Conservation (phyloP, 2,797 vertebrate genomes). For the Echiichthys vipera region DNA sequence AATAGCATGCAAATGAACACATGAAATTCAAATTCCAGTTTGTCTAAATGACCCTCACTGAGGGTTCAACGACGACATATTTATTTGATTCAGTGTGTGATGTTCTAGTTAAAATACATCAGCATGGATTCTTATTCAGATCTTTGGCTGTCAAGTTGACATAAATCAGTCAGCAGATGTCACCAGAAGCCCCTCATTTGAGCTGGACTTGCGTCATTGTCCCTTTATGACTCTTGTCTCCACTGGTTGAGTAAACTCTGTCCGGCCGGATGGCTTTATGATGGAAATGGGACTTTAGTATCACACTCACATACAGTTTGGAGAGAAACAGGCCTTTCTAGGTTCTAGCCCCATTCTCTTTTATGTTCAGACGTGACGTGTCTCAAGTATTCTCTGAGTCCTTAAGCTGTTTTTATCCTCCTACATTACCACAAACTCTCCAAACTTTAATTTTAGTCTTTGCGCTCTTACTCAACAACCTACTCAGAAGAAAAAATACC, state of each 20-base stretch:
- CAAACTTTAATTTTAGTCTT: slow-evolving; percentile 2
- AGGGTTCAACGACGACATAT: no score
- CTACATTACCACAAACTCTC: neutral
- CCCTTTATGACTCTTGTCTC: slow-evolving; percentile 43
- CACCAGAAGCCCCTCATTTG: slow-evolving; percentile 57
- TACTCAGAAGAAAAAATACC: slow-evolving; percentile 11
- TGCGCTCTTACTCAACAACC: neutral
- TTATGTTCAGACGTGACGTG: neutral
- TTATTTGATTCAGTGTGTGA: neutral
- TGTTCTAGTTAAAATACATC: neutral
- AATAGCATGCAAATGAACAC: neutral
- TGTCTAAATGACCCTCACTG: neutral
- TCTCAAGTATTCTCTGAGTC: neutral
- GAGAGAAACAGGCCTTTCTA: slow-evolving; percentile 6
- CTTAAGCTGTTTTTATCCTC: neutral
- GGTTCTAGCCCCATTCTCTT: neutral
- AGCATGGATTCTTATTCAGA: neutral
- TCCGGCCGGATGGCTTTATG: slow-evolving; percentile 7
- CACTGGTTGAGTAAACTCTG: slow-evolving; percentile 41
- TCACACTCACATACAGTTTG: neutral
- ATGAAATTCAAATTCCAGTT: neutral
- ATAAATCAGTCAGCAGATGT: slow-evolving; percentile 75
- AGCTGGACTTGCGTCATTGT: slow-evolving; percentile 28
- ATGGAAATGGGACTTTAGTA: slow-evolving; percentile 28
- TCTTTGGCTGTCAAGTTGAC: neutral